These are phyloP conservation scores for Xenopus laevis DNA, from an alignment of 2,113 vertebrate genomes.

Conservation along the genomic window DNA sequence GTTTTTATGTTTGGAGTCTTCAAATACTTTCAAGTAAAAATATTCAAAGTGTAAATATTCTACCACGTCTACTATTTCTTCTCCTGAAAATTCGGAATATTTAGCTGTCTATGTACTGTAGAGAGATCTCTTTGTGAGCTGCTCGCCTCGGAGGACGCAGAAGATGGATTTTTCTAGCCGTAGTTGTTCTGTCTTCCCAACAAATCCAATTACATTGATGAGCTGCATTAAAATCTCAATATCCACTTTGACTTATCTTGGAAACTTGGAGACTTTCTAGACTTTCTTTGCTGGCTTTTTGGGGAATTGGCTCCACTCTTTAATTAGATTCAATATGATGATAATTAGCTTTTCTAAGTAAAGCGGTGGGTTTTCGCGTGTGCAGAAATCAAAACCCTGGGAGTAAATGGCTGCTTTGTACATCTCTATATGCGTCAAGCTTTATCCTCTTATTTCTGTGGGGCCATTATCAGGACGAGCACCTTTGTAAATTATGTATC, in stretches of 20 bases:
- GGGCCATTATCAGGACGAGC: too few species aligned
- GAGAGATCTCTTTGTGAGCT: not conserved
- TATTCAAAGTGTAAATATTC: too few species aligned
- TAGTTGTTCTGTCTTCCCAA: not conserved
- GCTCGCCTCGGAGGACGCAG: not conserved
- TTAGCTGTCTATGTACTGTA: not conserved
- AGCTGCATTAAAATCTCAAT: not conserved
- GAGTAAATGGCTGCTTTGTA: too few species aligned
- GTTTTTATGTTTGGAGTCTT: too few species aligned
- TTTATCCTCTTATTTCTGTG: too few species aligned
- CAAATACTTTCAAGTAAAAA: too few species aligned
- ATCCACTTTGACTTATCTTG: not conserved
- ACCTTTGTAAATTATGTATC: too few species aligned
- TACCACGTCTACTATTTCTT: too few species aligned
- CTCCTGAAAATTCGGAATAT: not conserved
- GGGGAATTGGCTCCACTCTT: not conserved
- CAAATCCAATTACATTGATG: conserved; percentile 1
- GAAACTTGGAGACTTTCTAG: not conserved
- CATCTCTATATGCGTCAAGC: too few species aligned
- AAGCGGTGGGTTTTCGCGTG: too few species aligned
- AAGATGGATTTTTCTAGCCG: not conserved
- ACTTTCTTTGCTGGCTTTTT: not conserved
- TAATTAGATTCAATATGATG: conserved; percentile 1
- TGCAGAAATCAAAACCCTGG: not conserved
- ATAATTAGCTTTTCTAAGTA: conserved; percentile 2